phyloP scores from a whole-genome alignment of 2,797 vertebrate species.

The Ptychadena robeensis region DNA sequence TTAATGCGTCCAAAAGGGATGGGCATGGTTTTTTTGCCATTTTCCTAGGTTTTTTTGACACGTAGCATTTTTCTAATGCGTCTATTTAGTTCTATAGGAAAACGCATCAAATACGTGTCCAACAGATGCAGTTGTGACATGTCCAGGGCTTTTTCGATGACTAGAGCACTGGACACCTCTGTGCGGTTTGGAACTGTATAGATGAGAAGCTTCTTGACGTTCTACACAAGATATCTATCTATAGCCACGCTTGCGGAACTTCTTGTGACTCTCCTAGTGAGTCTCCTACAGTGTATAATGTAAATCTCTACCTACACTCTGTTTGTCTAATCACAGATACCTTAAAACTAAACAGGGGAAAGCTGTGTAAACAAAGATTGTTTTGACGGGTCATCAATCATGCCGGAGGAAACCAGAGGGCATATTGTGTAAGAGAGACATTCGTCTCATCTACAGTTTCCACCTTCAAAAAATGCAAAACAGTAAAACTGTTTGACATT shows the following conservation, averaged over 20 bases:
- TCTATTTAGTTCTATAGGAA: no score
- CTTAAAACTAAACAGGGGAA: slow-evolving; percentile 75
- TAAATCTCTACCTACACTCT: slow-evolving; percentile 65
- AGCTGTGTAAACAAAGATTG: slow-evolving; percentile 80
- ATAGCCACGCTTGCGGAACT: neutral
- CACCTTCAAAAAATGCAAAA: slow-evolving; percentile 79
- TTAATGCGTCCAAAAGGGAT: no score
- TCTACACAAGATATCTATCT: no score
- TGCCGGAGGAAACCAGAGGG: slow-evolving; percentile 75
- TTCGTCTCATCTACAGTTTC: slow-evolving; percentile 79
- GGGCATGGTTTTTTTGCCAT: no score
- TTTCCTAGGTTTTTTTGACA: no score
- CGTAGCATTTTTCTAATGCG: no score
- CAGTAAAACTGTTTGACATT: slow-evolving; percentile 80
- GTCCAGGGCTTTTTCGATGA: no score
- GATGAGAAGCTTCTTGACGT: no score
- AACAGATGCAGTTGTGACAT: no score
- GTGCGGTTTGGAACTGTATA: no score
- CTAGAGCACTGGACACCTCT: no score
- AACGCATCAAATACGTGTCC: no score
- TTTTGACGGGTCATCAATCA: slow-evolving; percentile 83
- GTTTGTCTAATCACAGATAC: slow-evolving; percentile 76
- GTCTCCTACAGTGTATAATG: neutral
- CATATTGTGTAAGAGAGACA: slow-evolving; percentile 73
- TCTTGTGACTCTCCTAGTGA: neutral